Base-by-base conservation (phyloP, 2,113 vertebrate genomes). In the Penelope pileata region DNA sequence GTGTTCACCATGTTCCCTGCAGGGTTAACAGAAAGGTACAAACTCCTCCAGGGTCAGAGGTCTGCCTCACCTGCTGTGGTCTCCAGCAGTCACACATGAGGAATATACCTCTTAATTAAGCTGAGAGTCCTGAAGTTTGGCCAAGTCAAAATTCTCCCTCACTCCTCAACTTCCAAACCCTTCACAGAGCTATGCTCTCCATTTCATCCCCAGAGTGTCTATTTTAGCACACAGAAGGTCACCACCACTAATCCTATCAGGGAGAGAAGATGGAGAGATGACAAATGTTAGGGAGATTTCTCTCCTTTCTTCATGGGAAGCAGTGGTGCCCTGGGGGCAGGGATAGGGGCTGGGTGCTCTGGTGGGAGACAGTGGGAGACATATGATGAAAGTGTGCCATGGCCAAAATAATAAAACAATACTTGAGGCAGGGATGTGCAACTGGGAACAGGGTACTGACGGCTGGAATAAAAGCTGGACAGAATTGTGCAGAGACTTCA, bases 401-500 rank as follows among this genome's bases (percentile, higher is more conserved):
- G 6, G 51, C 19, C 1, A 1, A 83, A 69, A 72, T 6, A 12
- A 40, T 36, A 56, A 53, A 75, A 70, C 45, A 27, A 14, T 18
- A 54, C 45, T 38, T 32, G 38, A 87, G 47, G 26, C 17, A 56
- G 2, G 12, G 51, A 16, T 62, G 13, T 69, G 51, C 11, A 43
- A n/a, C 26, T n/a, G 18, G 43, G 48, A 58, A 43, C 3, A 12
- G 8, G 8, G 7, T 38, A 51, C 30, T 0, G 2, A 24, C n/a
- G 63, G 4, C 36, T 87, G 51, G 32, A 84, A 67, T 12, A 43
- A 70, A 48, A 63, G 29, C 26, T 70, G 1, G 0, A 10, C 16
- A 50, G 17, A 59, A 23, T 1, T 23, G 63, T 42, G 12, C 0
- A 0, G 15, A 64, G 58, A 40, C 27, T 77, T 66, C 30, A 27